phyloP scores from a whole-genome alignment of 2,797 vertebrate genomes.

The Microhierax caerulescens region DNA sequence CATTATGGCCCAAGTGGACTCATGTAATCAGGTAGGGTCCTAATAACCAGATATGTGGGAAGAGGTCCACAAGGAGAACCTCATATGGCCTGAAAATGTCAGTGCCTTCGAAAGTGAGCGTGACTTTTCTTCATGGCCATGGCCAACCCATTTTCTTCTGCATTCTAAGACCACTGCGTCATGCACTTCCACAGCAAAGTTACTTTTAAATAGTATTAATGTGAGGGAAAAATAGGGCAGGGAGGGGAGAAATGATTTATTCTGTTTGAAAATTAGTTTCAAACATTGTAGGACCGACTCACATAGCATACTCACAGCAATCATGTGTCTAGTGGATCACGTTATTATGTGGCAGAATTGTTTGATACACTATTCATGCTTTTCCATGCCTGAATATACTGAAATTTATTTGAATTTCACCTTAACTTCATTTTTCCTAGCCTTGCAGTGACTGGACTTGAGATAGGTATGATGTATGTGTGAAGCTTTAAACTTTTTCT shows the following conservation, averaged over 20 bases:
- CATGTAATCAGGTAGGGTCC: neutral
- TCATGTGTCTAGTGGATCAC: neutral
- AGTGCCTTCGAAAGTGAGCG: neutral
- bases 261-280: neutral
- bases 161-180: neutral
- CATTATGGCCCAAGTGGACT: neutral
- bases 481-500: neutral
- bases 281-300: neutral
- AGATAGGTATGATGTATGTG: neutral
- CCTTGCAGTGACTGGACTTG: neutral
- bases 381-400: neutral
- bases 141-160: neutral
- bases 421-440: neutral
- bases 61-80: neutral
- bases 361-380: neutral
- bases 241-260: neutral
- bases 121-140: neutral
- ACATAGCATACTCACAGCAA: neutral
- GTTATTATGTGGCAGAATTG: neutral
- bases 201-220: neutral
- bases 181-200: neutral
- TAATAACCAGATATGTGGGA: neutral
- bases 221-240: fast-evolving
- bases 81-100: neutral
- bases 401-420: neutral